Conservation (phyloP, 2,113 vertebrate genomes). For the Nettapus auritus region DNA sequence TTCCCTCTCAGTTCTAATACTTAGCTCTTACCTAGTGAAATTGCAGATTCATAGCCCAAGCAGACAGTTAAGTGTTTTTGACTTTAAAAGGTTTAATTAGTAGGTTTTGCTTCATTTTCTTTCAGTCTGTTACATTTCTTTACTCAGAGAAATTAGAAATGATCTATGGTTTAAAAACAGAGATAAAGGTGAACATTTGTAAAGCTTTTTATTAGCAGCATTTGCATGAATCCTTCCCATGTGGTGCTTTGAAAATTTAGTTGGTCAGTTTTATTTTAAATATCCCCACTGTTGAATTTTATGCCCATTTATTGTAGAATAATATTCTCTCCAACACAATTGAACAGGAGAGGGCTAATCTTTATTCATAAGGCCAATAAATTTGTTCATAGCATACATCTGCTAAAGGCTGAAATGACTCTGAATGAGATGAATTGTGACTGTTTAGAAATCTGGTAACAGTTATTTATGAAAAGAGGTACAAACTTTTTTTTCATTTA, state of each 20-base stretch:
- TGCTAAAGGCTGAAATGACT: slow-evolving; percentile 55
- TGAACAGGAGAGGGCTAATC: slow-evolving; percentile 56
- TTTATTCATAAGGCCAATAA: slow-evolving; percentile 74
- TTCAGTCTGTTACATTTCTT: not conserved
- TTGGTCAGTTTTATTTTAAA: slow-evolving; percentile 5
- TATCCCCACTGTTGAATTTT: slow-evolving; percentile 12
- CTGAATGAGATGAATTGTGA: slow-evolving; percentile 29
- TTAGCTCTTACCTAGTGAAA: not conserved
- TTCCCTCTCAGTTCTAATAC: not conserved
- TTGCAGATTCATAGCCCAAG: not conserved
- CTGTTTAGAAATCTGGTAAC: slow-evolving; percentile 36
- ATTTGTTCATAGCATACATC: slow-evolving; percentile 60
- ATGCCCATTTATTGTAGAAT: slow-evolving; percentile 61
- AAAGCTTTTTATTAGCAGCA: not conserved
- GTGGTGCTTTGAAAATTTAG: slow-evolving; percentile 8
- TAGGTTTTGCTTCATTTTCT: not conserved
- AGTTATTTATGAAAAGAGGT: slow-evolving; percentile 8
- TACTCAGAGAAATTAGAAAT: not conserved
- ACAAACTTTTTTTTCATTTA: not conserved
- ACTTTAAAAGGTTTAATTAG: not conserved
- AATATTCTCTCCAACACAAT: slow-evolving; percentile 40
- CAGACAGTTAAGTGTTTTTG: not conserved
- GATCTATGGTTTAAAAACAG: not conserved
- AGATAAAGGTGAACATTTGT: not conserved
- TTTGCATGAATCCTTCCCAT: not conserved